A percentile compares a stretch with the other conserved stretches of the same genome.
These are phyloP conservation scores for Montipora capricornis DNA, from an alignment of 64 coral and sea anemone species.

Conservation along the genomic window DNA sequence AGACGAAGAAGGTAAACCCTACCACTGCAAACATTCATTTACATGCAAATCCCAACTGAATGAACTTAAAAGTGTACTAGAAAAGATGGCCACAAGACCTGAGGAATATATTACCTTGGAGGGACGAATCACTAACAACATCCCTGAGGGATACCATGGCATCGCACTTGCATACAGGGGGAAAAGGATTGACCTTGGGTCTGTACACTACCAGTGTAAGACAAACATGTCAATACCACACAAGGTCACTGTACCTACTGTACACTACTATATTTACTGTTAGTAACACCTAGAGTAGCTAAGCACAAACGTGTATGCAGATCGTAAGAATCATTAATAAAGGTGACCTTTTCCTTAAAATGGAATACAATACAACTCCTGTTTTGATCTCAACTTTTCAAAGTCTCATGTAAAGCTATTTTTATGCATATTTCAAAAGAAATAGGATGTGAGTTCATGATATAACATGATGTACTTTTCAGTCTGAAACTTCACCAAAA, in stretches of 20 bases:
- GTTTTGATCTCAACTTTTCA: no score
- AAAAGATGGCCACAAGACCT: constrained; percentile 34
- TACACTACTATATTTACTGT: no score
- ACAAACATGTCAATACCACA: constrained; percentile 68
- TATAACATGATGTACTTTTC: no score
- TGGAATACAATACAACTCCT: no score
- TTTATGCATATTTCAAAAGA: no score
- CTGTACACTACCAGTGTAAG: constrained; percentile 55
- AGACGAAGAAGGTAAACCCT: constrained; percentile 12
- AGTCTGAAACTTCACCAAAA: no score
- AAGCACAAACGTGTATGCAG: no score
- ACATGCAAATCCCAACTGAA: background rate
- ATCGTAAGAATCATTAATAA: no score
- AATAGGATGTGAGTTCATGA: no score
- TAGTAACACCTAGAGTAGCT: no score
- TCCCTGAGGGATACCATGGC: constrained; percentile 40
- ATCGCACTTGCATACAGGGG: constrained; percentile 36
- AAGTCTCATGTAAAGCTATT: no score
- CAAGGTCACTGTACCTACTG: background rate
- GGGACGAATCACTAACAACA: constrained; percentile 30
- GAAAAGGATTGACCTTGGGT: constrained; percentile 54
- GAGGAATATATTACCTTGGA: constrained; percentile 51
- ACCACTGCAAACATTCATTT: constrained; percentile 49
- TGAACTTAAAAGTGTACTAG: constrained; percentile 26
- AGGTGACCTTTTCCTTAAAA: no score